Evolutionary conservation across 2,888 invertebrate genomes (phyloP).

Genomic region (Tribolium freemani): DNA sequence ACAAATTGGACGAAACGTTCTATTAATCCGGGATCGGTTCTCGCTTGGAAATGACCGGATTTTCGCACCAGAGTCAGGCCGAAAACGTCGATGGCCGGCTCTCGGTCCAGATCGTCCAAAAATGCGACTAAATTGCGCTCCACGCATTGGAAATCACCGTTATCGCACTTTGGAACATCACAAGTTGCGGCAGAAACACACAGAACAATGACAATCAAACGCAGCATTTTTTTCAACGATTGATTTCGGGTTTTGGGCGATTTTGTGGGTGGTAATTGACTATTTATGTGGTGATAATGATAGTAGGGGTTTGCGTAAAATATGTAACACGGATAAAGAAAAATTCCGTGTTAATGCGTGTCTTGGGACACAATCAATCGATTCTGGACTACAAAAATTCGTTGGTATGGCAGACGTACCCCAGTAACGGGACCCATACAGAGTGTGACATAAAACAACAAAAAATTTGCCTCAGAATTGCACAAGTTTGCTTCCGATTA

Average conservation of each 20-base stretch:
- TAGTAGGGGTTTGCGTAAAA: conserved; percentile 20
- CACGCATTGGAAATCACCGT: not conserved
- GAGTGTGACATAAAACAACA: not conserved
- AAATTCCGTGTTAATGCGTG: conserved; percentile 28
- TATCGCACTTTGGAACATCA: not conserved
- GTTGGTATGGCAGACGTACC: not conserved
- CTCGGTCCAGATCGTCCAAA: not conserved
- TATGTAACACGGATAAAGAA: conserved; percentile 27
- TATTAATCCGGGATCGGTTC: not conserved
- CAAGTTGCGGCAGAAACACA: not conserved
- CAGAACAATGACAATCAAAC: not conserved
- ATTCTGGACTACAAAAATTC: not conserved
- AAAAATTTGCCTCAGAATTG: too few relatives aligned
- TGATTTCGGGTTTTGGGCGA: not conserved
- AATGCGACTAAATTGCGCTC: conserved; percentile 1
- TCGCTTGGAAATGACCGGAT: not conserved
- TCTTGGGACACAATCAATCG: not conserved
- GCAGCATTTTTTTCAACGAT: not conserved
- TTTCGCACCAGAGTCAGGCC: not conserved
- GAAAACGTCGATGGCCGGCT: too few relatives aligned
- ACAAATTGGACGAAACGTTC: not conserved
- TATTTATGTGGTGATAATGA: not conserved
- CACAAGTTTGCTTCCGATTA: too few relatives aligned
- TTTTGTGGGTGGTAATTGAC: not conserved
- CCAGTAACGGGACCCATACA: not conserved